Conservation (phyloP, 2,113 vertebrate species). For the Chlamydotis undulata region DNA sequence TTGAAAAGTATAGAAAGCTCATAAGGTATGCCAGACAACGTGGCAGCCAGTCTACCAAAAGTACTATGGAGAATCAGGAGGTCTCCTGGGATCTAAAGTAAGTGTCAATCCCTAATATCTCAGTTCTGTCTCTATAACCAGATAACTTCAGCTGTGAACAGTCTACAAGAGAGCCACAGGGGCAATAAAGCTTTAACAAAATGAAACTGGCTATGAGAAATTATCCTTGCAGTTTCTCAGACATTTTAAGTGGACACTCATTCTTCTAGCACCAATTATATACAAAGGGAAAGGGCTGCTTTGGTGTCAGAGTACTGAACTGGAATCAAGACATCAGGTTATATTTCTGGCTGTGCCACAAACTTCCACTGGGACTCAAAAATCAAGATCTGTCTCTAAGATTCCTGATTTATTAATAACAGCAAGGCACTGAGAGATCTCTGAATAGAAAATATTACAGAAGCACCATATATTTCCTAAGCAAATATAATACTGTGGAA, state of each 20-base stretch:
- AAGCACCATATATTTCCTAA: background rate
- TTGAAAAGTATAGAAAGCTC: background rate
- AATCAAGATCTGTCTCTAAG: background rate
- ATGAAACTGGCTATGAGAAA: background rate
- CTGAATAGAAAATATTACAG: background rate
- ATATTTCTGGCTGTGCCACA: background rate
- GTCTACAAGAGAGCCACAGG: background rate
- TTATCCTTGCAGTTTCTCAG: background rate
- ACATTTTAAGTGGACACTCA: background rate
- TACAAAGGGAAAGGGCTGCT: background rate
- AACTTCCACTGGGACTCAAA: background rate
- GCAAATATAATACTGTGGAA: background rate
- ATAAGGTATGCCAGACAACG: background rate
- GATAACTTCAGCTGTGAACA: background rate
- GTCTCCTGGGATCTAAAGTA: background rate
- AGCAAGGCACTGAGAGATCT: background rate
- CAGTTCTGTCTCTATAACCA: background rate
- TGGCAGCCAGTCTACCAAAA: background rate
- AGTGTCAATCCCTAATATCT: background rate
- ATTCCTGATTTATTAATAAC: slow-evolving; percentile 19
- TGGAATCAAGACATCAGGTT: background rate
- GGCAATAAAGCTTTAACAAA: background rate
- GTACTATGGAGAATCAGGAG: background rate
- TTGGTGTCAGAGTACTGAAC: background rate
- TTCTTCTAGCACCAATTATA: background rate